Conservation (phyloP, 1,140 invertebrate species). For the Drosophila malerkotliana region DNA sequence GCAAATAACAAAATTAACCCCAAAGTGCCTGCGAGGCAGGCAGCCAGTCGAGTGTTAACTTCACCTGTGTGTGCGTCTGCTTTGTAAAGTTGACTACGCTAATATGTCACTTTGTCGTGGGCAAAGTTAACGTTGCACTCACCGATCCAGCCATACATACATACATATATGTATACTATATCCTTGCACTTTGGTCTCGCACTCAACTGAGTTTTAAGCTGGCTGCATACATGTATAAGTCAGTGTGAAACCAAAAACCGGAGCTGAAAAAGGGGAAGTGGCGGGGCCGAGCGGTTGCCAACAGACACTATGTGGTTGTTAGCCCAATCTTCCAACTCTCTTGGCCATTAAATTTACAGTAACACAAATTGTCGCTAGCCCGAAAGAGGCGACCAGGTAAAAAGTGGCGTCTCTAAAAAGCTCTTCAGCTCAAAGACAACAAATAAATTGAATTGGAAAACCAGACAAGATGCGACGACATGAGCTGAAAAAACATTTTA, state of each 20-base stretch:
- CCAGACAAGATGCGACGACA: slow-evolving; percentile 64
- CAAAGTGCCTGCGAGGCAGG: slow-evolving; percentile 54
- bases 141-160: slow-evolving; percentile 1
- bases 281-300: not conserved
- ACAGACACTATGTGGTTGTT: slow-evolving; percentile 54
- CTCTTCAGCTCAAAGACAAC: slow-evolving; percentile 74
- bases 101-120: slow-evolving; percentile 82
- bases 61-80: slow-evolving; percentile 22
- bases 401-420: slow-evolving; percentile 60
- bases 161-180: slow-evolving; percentile 26
- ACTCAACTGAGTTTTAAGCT: slow-evolving; percentile 59
- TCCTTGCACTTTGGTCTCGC: slow-evolving; percentile 62
- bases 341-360: slow-evolving; percentile 75
- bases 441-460: slow-evolving; percentile 76
- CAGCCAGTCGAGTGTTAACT: slow-evolving; percentile 60
- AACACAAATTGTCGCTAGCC: slow-evolving; percentile 80
- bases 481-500: slow-evolving; percentile 67
- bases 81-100: slow-evolving; percentile 80
- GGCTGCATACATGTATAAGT: slow-evolving; percentile 69
- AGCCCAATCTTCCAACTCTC: slow-evolving; percentile 9
- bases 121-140: slow-evolving; percentile 73
- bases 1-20: slow-evolving; percentile 73
- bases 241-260: slow-evolving; percentile 79
- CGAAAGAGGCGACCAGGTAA: slow-evolving; percentile 47
- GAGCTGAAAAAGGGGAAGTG: slow-evolving; percentile 7